Evolutionary conservation across 2,797 vertebrate species (phyloP).

Genomic region (Gallinago solitaria): DNA sequence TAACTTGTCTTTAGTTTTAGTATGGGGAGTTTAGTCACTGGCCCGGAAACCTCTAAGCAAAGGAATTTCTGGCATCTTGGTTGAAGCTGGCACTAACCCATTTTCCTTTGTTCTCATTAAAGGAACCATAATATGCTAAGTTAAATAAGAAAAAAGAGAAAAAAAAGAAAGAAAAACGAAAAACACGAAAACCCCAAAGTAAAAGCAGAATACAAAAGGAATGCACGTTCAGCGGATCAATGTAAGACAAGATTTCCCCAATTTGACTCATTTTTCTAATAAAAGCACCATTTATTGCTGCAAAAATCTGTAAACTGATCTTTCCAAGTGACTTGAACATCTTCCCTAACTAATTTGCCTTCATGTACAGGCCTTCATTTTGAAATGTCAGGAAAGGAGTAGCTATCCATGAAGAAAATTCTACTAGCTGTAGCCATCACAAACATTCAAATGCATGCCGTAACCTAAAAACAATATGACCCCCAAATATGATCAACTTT

Average conservation of each 20-base stretch:
- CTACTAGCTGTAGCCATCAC: constrained; percentile 1
- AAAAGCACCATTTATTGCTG: not conserved
- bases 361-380: not conserved
- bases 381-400: constrained; percentile 18
- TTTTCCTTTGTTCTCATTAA: constrained; percentile 64
- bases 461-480: not conserved
- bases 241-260: not conserved
- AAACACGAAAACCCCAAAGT: not conserved
- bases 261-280: not conserved
- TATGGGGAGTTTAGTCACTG: not conserved
- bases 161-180: not conserved
- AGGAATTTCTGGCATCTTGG: constrained; percentile 69
- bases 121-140: constrained; percentile 38
- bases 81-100: constrained; percentile 48
- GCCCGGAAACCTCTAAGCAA: constrained; percentile 47
- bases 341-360: not conserved
- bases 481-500: not conserved
- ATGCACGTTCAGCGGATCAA: not conserved
- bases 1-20: constrained; percentile 33
- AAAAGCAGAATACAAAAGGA: not conserved
- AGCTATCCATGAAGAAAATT: constrained; percentile 26
- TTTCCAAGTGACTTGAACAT: constrained; percentile 25
- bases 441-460: not conserved
- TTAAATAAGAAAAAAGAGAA: not conserved
- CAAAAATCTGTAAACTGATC: constrained; percentile 11